A percentile compares a stretch with the other conserved stretches of the same genome.
These are phyloP conservation scores for Prionailurus bengalensis DNA, from an alignment of 2,113 vertebrate species.

Conservation along the genomic window DNA sequence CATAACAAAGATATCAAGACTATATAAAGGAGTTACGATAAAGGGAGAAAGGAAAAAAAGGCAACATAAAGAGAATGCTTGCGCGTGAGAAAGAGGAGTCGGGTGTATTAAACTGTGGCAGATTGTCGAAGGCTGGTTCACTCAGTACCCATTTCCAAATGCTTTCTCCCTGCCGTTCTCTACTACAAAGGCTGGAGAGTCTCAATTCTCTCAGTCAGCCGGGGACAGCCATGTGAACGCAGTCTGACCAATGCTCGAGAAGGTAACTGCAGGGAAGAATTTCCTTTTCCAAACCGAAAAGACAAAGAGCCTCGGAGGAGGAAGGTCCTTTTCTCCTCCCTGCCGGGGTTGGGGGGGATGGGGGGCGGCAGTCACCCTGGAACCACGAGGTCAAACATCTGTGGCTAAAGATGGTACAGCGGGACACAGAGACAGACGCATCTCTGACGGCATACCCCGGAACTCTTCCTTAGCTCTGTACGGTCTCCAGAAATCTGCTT, in stretches of 20 bases:
- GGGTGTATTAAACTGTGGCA: neutral
- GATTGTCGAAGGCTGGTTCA: neutral
- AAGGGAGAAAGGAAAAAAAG: constrained; percentile 3
- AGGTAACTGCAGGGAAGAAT: neutral
- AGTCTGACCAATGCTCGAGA: neutral
- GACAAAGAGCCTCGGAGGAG: neutral
- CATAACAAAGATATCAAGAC: neutral
- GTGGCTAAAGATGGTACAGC: neutral
- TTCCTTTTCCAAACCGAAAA: neutral
- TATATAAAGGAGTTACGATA: constrained; percentile 23
- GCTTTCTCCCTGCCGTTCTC: neutral
- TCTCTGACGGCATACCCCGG: too few relatives aligned
- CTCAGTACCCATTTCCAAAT: neutral
- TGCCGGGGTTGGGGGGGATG: too few relatives aligned
- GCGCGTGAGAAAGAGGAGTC: constrained; percentile 10
- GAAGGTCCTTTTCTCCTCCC: neutral
- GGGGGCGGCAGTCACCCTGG: neutral
- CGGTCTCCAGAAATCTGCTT: neutral
- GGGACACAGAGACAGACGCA: neutral
- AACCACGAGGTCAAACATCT: neutral
- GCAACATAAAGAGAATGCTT: neutral
- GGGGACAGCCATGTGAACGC: neutral
- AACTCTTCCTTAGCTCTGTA: neutral
- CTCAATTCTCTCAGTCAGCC: neutral
- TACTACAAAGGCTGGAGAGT: neutral